Evolutionary conservation across 2,888 invertebrate species (phyloP).

Genomic region (Trimorus sp.): DNA sequence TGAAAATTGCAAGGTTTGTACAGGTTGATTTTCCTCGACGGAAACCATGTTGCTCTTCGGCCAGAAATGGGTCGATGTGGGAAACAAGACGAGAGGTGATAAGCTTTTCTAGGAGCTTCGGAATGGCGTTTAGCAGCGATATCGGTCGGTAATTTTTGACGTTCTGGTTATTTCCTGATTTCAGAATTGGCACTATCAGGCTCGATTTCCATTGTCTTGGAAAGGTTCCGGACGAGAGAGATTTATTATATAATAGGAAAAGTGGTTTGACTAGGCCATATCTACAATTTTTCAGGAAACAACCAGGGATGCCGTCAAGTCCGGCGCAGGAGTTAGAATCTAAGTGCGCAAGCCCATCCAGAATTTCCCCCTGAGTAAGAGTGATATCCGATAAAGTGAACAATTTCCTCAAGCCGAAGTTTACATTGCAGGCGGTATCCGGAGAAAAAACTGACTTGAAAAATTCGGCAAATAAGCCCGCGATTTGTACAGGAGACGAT

Average conservation of each 20-base stretch:
- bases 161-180: neutral
- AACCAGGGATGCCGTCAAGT: neutral
- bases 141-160: neutral
- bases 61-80: neutral
- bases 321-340: neutral
- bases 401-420: too few relatives aligned
- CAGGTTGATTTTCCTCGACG: neutral
- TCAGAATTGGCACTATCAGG: neutral
- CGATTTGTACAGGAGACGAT: too few relatives aligned
- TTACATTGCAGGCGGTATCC: neutral
- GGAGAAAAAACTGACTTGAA: neutral
- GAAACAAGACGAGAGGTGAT: neutral
- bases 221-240: neutral
- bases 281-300: neutral
- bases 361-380: neutral
- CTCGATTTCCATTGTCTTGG: neutral
- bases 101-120: neutral
- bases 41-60: neutral
- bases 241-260: neutral
- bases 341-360: neutral
- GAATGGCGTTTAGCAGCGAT: neutral
- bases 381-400: too few relatives aligned
- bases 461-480: neutral
- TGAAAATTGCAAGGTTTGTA: neutral
- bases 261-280: neutral